phyloP scores from a whole-genome alignment of 1,140 invertebrate species.

The honey bee (Apis mellifera) region Amel_HAv3.1 CM009931.2:24022001-24022500 shows the following conservation, averaged over 20 bases:
- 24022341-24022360: constrained; percentile 48
- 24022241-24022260: not conserved
- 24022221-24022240: not conserved
- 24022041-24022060: too few species aligned
- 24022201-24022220: not conserved
- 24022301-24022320: constrained; percentile 11
- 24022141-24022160: too few species aligned
- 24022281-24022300: constrained; percentile 36
- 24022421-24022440: constrained; percentile 39
- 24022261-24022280: not conserved
- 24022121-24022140: too few species aligned
- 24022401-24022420: constrained; percentile 49
- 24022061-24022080: too few species aligned
- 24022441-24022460: constrained; percentile 39
- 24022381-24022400: constrained; percentile 39
- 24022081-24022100: too few species aligned
- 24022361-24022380: not conserved
- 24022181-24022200: not conserved
- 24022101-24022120: too few species aligned
- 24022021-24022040: too few species aligned
- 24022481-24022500: constrained; percentile 35
- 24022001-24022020: too few species aligned
- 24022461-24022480: constrained; percentile 15
- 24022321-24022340: not conserved
- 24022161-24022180: too few species aligned